A percentile compares a stretch with the other conserved stretches of the same genome.
Evolutionary conservation across 2,888 invertebrate species (phyloP).

Genomic region (Spodoptera picta): DNA sequence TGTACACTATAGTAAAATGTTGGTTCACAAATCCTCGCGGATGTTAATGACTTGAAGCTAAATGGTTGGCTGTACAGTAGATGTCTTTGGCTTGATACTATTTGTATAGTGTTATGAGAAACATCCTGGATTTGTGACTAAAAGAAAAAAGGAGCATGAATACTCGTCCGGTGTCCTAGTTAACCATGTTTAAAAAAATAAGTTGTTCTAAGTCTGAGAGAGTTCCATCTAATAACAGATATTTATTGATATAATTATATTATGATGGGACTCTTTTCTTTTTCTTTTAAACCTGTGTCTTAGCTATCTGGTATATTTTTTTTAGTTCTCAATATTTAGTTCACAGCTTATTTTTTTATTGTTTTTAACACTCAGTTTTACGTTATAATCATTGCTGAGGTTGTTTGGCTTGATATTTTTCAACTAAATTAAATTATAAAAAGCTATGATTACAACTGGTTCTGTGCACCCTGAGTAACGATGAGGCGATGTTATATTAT

Average conservation of each 20-base stretch:
- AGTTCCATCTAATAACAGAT: slow-evolving; percentile 63
- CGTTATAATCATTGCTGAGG: slow-evolving; percentile 67
- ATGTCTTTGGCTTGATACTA: slow-evolving; percentile 80
- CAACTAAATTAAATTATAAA: background rate
- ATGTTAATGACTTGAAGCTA: slow-evolving; percentile 67
- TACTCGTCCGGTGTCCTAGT: slow-evolving; percentile 69
- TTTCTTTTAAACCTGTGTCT: slow-evolving; percentile 58
- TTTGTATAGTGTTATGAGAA: slow-evolving; percentile 75
- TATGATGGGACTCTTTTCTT: slow-evolving; percentile 50
- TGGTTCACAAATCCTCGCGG: slow-evolving; percentile 36
- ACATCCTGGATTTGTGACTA: slow-evolving; percentile 43
- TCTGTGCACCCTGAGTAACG: slow-evolving; percentile 63
- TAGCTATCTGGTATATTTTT: slow-evolving; percentile 62
- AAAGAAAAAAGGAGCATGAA: slow-evolving; percentile 59
- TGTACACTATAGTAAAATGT: background rate
- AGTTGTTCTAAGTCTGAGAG: slow-evolving; percentile 77
- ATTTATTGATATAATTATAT: slow-evolving; percentile 24
- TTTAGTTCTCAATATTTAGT: slow-evolving; percentile 69
- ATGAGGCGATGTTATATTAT: slow-evolving; percentile 40
- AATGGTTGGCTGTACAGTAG: slow-evolving; percentile 84
- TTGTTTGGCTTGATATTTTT: slow-evolving; percentile 10
- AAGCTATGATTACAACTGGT: slow-evolving; percentile 67
- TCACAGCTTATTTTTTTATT: slow-evolving; percentile 85
- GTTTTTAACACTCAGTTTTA: slow-evolving; percentile 73
- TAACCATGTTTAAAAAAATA: slow-evolving; percentile 82